These are phyloP conservation scores for Theretra japonica DNA, from an alignment of 2,888 invertebrate genomes.

Conservation along the genomic window DNA sequence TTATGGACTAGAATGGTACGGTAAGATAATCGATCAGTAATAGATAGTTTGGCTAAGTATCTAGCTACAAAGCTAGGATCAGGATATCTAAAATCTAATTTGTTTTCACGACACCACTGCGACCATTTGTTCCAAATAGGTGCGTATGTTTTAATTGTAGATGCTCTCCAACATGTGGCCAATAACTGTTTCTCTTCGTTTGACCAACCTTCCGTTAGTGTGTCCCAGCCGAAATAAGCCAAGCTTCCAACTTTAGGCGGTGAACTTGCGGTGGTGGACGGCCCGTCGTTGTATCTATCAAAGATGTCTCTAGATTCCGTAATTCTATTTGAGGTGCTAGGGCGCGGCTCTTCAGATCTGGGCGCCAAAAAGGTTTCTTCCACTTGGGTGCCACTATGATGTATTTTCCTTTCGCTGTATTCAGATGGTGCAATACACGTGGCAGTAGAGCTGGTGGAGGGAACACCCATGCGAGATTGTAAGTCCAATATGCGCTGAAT, in stretches of 20 bases:
- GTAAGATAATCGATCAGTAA: background rate
- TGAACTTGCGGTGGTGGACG: background rate
- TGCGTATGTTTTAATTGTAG: background rate
- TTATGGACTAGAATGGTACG: background rate
- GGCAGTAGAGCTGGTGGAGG: constrained; percentile 1
- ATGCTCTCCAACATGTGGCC: background rate
- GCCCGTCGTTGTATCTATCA: background rate
- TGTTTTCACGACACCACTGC: background rate
- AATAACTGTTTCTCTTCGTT: background rate
- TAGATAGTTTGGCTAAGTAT: background rate
- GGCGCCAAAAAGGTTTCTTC: background rate
- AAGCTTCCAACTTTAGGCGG: background rate
- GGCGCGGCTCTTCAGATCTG: background rate
- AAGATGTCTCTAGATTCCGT: background rate
- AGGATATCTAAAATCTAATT: background rate
- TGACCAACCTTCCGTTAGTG: background rate
- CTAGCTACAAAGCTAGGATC: background rate
- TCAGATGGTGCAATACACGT: background rate
- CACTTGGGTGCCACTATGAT: background rate
- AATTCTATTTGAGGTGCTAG: background rate
- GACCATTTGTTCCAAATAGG: background rate
- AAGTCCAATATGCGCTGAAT: background rate
- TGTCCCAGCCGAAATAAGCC: background rate
- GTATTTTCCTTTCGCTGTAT: background rate
- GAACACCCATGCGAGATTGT: background rate